Conservation (phyloP, 2,113 vertebrate species). For the Podocnemis expansa region DNA sequence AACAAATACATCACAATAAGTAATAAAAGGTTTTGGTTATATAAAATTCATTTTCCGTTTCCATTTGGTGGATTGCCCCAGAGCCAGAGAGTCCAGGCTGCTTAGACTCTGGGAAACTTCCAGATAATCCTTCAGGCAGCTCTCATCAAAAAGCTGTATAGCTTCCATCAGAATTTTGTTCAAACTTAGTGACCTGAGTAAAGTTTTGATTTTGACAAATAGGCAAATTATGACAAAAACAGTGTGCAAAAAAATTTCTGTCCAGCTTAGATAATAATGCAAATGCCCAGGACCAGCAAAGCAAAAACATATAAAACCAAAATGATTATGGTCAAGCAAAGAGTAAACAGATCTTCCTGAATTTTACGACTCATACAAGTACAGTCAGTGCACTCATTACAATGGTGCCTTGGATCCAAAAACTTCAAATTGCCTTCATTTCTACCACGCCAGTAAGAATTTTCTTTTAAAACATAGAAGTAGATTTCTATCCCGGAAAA, state of each 20-base stretch:
- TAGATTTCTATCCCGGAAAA: background rate
- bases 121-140: no score
- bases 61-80: background rate
- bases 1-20: background rate
- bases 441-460: background rate
- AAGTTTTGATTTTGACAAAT: background rate
- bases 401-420: background rate
- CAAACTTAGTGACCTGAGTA: background rate
- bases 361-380: background rate
- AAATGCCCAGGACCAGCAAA: background rate
- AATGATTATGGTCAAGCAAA: background rate
- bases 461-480: background rate
- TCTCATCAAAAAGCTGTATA: background rate
- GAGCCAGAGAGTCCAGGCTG: background rate
- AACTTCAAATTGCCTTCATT: background rate
- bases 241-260: background rate
- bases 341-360: background rate
- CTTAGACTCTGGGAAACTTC: background rate
- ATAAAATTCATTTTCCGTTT: background rate
- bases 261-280: background rate
- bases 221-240: background rate
- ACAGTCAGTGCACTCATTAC: background rate
- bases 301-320: background rate
- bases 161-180: background rate
- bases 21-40: background rate